These are phyloP conservation scores for Scaptomyza montana DNA, from an alignment of 1,140 invertebrate genomes.

Conservation along the genomic window DNA sequence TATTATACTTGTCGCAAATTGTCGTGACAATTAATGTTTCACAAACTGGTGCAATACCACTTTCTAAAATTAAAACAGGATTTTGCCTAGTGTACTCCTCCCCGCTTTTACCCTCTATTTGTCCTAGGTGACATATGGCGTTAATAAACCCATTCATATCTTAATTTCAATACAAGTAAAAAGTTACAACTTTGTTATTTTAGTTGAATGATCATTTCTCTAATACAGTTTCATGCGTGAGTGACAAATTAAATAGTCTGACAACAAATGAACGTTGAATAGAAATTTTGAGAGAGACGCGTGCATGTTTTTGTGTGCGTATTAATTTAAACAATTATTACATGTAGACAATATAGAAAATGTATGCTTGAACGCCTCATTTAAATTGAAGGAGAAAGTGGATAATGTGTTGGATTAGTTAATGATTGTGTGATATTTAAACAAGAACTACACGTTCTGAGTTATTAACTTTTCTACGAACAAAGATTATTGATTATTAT, in stretches of 20 bases:
- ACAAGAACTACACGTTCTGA: too few relatives aligned
- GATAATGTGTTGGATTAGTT: slow-evolving; percentile 4
- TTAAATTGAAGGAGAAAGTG: slow-evolving; percentile 66
- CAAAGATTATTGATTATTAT: too few relatives aligned
- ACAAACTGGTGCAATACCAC: slow-evolving; percentile 42
- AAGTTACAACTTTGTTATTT: neutral
- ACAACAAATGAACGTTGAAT: slow-evolving; percentile 1
- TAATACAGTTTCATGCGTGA: slow-evolving; percentile 60
- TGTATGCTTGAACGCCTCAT: slow-evolving; percentile 21
- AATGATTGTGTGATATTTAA: too few relatives aligned
- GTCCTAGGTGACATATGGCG: slow-evolving; percentile 24
- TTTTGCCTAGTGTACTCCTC: neutral
- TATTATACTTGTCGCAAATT: neutral
- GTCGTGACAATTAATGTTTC: slow-evolving; percentile 16
- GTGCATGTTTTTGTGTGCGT: slow-evolving; percentile 39
- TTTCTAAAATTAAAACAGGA: slow-evolving; percentile 21
- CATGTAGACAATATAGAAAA: slow-evolving; percentile 34
- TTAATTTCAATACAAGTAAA: slow-evolving; percentile 14
- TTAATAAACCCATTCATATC: slow-evolving; percentile 2
- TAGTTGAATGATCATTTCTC: slow-evolving; percentile 7
- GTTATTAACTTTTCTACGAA: too few relatives aligned
- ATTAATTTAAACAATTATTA: slow-evolving; percentile 71
- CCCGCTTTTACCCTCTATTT: slow-evolving; percentile 5
- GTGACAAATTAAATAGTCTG: slow-evolving; percentile 59
- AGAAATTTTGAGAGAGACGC: slow-evolving; percentile 27